Conservation (phyloP, 2,113 vertebrate species). For the Plectropomus leopardus region DNA sequence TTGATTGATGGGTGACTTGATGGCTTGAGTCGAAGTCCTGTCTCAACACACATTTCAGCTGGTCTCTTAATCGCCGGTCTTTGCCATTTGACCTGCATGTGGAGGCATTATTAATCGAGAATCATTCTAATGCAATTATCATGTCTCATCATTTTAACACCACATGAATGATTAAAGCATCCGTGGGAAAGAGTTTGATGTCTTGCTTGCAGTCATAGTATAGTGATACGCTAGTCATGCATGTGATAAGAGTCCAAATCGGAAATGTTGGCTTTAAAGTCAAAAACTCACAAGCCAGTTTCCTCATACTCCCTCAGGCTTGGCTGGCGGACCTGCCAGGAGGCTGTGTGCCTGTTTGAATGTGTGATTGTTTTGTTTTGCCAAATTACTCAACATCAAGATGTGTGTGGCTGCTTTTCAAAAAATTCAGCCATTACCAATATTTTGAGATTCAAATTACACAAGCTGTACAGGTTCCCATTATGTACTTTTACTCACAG, state of each 20-base stretch:
- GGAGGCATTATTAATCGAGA: background rate
- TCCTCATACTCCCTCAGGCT: background rate
- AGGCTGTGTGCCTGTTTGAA: constrained; percentile 7
- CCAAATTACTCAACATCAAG: background rate
- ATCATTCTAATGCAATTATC: background rate
- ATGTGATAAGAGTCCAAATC: background rate
- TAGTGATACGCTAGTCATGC: background rate
- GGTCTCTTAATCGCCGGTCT: background rate
- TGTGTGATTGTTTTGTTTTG: background rate
- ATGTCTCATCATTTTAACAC: background rate
- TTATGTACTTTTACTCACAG: background rate
- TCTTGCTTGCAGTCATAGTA: background rate
- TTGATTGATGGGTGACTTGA: background rate
- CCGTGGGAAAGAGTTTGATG: background rate
- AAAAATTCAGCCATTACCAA: background rate
- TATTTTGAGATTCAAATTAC: background rate
- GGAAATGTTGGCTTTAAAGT: constrained; percentile 17
- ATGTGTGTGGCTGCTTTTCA: background rate
- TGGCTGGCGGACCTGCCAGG: background rate
- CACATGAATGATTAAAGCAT: background rate
- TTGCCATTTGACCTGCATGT: background rate
- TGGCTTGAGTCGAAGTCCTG: background rate
- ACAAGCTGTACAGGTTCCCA: background rate
- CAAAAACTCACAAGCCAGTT: background rate
- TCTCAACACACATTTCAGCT: background rate